Evolutionary conservation across 2,113 vertebrate species (phyloP).

Genomic region (Pantherophis guttatus): DNA sequence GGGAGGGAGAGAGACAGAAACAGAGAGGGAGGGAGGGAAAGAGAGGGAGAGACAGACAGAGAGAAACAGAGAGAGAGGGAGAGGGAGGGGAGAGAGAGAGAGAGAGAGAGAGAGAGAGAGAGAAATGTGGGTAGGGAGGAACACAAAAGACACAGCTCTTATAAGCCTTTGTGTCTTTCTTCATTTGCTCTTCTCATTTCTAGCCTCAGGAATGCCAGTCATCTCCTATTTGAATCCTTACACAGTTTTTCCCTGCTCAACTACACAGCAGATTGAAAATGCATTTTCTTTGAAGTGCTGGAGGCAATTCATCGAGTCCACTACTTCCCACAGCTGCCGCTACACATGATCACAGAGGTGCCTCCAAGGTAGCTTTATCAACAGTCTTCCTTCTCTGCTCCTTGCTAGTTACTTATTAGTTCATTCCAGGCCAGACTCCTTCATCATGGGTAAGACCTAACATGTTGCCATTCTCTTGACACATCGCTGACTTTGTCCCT

Average conservation of each 20-base stretch:
- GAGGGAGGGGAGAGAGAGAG: accelerated
- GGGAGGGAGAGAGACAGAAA: too few relatives aligned
- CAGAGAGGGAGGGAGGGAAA: too few relatives aligned
- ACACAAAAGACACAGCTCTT: background rate
- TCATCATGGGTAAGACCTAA: background rate
- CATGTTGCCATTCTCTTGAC: background rate
- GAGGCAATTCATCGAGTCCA: background rate
- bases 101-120: background rate
- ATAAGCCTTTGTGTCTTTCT: background rate
- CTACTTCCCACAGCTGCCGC: background rate
- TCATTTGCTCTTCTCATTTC: background rate
- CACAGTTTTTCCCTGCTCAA: background rate
- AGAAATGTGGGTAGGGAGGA: background rate
- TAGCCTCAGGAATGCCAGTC: background rate
- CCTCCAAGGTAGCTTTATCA: background rate
- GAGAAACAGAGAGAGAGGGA: too few relatives aligned
- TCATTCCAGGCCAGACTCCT: background rate
- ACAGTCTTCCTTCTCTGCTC: background rate
- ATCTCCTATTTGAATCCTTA: background rate
- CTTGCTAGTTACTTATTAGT: background rate
- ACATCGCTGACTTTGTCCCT: background rate
- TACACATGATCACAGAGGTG: background rate
- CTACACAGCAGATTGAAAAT: background rate
- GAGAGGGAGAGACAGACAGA: too few relatives aligned
- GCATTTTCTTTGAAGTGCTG: background rate